Conservation (phyloP, 2,888 invertebrate genomes). For the Catotricha subobsoleta region DNA sequence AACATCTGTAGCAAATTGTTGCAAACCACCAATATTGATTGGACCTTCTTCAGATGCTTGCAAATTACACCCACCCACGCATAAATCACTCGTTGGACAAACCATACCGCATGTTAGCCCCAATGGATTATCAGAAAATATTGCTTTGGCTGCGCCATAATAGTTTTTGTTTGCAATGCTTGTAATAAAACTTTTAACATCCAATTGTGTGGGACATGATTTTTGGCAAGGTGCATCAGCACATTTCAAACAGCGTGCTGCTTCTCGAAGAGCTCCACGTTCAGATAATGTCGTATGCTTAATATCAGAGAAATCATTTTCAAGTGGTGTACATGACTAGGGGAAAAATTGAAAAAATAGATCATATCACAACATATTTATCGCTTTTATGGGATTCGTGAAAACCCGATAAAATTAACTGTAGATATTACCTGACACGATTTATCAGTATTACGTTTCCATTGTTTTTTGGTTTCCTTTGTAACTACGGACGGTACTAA, state of each 20-base stretch:
- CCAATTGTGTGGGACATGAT: slow-evolving; percentile 94
- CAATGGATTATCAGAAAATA: slow-evolving; percentile 92
- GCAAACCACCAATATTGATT: slow-evolving; percentile 95
- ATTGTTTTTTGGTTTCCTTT: slow-evolving; percentile 74
- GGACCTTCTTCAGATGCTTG: slow-evolving; percentile 93
- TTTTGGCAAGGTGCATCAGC: slow-evolving; percentile 97
- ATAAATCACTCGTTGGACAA: slow-evolving; percentile 94
- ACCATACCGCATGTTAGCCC: slow-evolving; percentile 97
- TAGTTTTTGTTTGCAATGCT: slow-evolving; percentile 97
- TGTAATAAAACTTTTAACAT: slow-evolving; percentile 90
- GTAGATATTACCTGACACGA: slow-evolving; percentile 62
- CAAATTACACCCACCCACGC: slow-evolving; percentile 94
- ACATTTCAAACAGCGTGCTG: slow-evolving; percentile 76
- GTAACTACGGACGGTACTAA: slow-evolving; percentile 71
- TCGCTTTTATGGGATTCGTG: neutral
- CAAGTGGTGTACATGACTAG: slow-evolving; percentile 48
- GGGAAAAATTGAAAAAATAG: neutral
- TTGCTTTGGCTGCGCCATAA: slow-evolving; percentile 91
- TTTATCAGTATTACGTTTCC: slow-evolving; percentile 84
- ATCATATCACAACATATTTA: neutral
- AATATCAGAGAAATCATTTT: slow-evolving; percentile 88
- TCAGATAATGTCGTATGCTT: slow-evolving; percentile 96
- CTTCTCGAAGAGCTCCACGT: slow-evolving; percentile 79
- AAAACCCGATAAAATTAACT: no score
- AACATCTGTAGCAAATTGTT: slow-evolving; percentile 89